Conservation (phyloP, 1,140 invertebrate species). For the Drosophila kurseongensis region DNA sequence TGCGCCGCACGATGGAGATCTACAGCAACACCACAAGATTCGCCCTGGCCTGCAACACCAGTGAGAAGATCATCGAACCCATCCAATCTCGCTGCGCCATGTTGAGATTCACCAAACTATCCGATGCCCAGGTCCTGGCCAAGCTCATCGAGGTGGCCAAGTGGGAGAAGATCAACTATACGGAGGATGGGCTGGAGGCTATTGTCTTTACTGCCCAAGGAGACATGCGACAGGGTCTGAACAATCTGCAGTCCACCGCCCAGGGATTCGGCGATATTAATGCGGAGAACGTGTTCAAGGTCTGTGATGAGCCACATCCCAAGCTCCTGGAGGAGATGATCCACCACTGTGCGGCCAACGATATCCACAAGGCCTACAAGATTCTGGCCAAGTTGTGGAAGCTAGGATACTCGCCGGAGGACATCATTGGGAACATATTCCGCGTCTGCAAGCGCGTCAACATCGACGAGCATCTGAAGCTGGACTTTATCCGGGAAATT, state of each 20-base stretch:
- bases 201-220: constrained; percentile 99
- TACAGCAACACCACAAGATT: constrained; percentile 99
- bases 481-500: constrained; percentile 97
- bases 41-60: constrained; percentile 99
- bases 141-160: constrained; percentile 87
- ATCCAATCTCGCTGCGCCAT: constrained; percentile 99
- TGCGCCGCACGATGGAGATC: constrained; percentile 99
- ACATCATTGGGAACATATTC: constrained; percentile 98
- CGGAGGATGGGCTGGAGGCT: constrained; percentile 97
- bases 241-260: constrained; percentile 98
- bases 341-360: constrained; percentile 91
- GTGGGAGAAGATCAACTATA: constrained; percentile 90
- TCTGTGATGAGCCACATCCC: constrained; percentile 99
- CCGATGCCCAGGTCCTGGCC: constrained; percentile 94
- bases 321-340: constrained; percentile 97
- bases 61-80: constrained; percentile 99
- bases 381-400: constrained; percentile 95
- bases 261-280: constrained; percentile 97
- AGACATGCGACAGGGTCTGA: constrained; percentile 98
- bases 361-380: constrained; percentile 95
- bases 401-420: constrained; percentile 97
- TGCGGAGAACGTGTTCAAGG: constrained; percentile 99
- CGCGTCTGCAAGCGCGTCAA: constrained; percentile 95
- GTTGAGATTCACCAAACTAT: constrained; percentile 96
- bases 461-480: constrained; percentile 92